Evolutionary conservation across 2,797 vertebrate species (phyloP), one percentile per base, ranked within the genome.

Genomic region (Megalops cyprinoides): DNA sequence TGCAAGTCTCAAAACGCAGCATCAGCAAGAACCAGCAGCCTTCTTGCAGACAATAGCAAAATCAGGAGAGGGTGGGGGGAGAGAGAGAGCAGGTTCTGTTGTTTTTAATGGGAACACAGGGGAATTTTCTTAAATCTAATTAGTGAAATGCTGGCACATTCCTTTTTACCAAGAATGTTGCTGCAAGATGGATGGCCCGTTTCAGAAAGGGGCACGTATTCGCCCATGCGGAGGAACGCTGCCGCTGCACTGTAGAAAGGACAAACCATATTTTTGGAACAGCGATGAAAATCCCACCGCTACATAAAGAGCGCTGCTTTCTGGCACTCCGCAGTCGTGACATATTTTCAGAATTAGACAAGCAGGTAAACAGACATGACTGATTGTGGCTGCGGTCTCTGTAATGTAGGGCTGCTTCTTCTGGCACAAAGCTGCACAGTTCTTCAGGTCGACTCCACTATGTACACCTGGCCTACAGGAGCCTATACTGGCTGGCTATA

Each of bases 41-140:
- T 79, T 87, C 88, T 5, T 86, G 87, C 86, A 87, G 77, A 84
- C 85, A 84, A 85, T 84, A 88, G 87, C 84, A 85, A 58, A 89
- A 89, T 28, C 34, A 86, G 62, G 81, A 80, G 79, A 85, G 78
- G 79, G 69, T 56, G 34, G 79, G 25, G 12, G 7, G 23, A 53
- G 23, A 53, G 49, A 12, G 48, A 28, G 42, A 46, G 74, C 23
- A 71, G 42, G 9, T 48, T 62, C 49, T 65, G 44, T 65, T 58
- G 23, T 34, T 28, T 67, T 74, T 78, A 81, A 81, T 56, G 87
- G 76, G 84, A 88, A 86, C 87, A 90, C 85, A 78, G 44, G 83
- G 75, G 86, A 87, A 58, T 85, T 84, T 84, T 83, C 46, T 86
- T 83, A 86, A 81, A 84, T 82, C 81, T 82, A 84, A 89, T 87